Evolutionary conservation across 2,888 invertebrate genomes (phyloP), one percentile per base, ranked within the genome.

Genomic region (Rhogogaster chlorosoma): DNA sequence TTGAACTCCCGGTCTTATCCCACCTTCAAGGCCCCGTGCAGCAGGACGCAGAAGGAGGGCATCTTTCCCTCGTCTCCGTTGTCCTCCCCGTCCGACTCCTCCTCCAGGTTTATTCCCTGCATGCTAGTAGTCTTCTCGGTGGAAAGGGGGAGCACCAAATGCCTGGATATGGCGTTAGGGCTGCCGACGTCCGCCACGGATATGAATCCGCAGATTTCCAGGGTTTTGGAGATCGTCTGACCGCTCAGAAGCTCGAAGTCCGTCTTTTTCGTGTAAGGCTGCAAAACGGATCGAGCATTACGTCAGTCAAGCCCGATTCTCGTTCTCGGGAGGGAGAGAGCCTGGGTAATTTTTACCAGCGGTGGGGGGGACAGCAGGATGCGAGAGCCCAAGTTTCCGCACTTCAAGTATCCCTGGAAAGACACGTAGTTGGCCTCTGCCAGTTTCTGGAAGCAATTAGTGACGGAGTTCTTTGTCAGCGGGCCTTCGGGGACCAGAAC

Each of bases 21-120:
- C 87, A 96, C 96, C 95, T 98, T 98, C 4, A 99, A 94, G 64
- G 98, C 98, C 3, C 98, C 99, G 92, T 99, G 99, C 2, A 99
- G 95, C 18, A 99, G 94, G 5, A 99, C 99, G 92, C 99, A 99
- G 91, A 99, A 98, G 1, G 98, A 98, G 0, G 99, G 97, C 73
- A 95, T 95, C 94, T 96, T 97, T 84, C 97, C 96, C 84, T 97
- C 97, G 90, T 97, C 97, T 0, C 95, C 94, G 71, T 94, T 94
- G 86, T 95, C 95, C 86, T 95, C 95, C 15, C 94, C 94, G 32
- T 94, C 95, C 0, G 94, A 93, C 85, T 96, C 94, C 89, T 94
- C 93, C 87, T 94, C 93, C 83, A 94, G 64, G 15, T 94, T 92
- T 89, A 94, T 94, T 7, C 93, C 91, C 92, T 93, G 90, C 93